phyloP scores from a whole-genome alignment of 2,113 vertebrate genomes.

The Alaudala cheleensis region DNA sequence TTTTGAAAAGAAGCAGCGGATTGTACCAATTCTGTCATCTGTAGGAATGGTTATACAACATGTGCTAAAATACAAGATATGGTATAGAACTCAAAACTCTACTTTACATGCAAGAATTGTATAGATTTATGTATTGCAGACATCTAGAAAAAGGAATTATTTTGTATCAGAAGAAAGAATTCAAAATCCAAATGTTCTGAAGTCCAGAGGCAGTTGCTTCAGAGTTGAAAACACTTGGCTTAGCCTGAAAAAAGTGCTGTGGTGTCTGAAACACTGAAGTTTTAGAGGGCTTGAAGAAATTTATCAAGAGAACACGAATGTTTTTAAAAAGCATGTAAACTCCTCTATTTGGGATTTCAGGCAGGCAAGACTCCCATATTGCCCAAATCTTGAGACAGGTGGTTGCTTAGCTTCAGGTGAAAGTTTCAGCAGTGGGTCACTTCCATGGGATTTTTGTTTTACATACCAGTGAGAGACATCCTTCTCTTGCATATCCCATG shows the following conservation, averaged over 20 bases:
- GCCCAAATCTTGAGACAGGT: neutral
- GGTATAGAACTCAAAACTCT: neutral
- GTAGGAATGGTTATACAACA: neutral
- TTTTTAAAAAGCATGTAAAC: neutral
- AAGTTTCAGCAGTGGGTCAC: neutral
- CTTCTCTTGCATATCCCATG: neutral
- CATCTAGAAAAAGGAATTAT: neutral
- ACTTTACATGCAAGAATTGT: neutral
- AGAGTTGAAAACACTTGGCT: neutral
- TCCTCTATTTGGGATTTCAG: neutral
- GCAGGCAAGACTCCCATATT: neutral
- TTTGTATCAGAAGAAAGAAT: neutral
- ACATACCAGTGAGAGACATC: neutral
- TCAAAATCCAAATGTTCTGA: neutral
- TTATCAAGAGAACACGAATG: neutral
- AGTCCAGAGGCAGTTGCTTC: neutral
- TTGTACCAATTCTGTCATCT: neutral
- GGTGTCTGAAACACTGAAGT: neutral
- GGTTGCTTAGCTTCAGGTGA: neutral
- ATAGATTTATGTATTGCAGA: neutral
- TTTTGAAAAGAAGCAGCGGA: neutral
- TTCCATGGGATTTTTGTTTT: rapidly evolving
- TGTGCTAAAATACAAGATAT: neutral
- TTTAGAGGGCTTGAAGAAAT: neutral
- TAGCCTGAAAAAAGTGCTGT: neutral